These are phyloP conservation scores for Drosophila guanche DNA, from an alignment of 1,140 invertebrate species.

Conservation along the genomic window DNA sequence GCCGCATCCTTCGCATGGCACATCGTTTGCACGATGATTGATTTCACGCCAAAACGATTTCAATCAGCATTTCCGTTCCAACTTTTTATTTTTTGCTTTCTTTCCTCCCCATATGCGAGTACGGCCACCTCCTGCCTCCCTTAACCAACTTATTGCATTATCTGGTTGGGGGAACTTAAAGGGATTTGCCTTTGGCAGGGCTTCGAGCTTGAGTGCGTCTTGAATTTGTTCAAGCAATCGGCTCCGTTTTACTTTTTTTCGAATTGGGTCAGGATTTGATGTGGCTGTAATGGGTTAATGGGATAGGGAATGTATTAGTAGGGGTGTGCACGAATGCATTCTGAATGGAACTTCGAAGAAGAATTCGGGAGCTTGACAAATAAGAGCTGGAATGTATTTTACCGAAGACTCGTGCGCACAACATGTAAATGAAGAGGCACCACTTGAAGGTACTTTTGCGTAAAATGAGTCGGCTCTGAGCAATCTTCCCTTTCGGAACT, in stretches of 20 bases:
- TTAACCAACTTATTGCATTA: constrained; percentile 63
- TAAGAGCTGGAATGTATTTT: too few relatives aligned
- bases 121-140: not conserved
- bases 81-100: constrained; percentile 40
- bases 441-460: too few relatives aligned
- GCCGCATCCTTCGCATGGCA: constrained; percentile 70
- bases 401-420: too few relatives aligned
- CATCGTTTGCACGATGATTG: constrained; percentile 75
- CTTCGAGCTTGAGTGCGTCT: constrained; percentile 26
- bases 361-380: too few relatives aligned
- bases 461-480: too few relatives aligned
- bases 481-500: not conserved
- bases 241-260: not conserved
- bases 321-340: not conserved
- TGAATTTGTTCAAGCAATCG: constrained; percentile 28
- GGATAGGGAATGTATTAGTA: not conserved
- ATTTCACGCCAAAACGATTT: constrained; percentile 83
- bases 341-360: too few relatives aligned
- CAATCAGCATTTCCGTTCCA: constrained; percentile 80
- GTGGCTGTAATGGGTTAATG: constrained; percentile 23
- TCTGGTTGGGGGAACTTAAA: constrained; percentile 30
- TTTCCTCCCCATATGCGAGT: constrained; percentile 1
- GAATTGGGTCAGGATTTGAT: constrained; percentile 38
- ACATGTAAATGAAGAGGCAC: too few relatives aligned
- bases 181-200: constrained; percentile 23